Evolutionary conservation across 2,888 invertebrate genomes (phyloP), one percentile per base, ranked within the genome.

Genomic region (Habrosyne pyritoides): DNA sequence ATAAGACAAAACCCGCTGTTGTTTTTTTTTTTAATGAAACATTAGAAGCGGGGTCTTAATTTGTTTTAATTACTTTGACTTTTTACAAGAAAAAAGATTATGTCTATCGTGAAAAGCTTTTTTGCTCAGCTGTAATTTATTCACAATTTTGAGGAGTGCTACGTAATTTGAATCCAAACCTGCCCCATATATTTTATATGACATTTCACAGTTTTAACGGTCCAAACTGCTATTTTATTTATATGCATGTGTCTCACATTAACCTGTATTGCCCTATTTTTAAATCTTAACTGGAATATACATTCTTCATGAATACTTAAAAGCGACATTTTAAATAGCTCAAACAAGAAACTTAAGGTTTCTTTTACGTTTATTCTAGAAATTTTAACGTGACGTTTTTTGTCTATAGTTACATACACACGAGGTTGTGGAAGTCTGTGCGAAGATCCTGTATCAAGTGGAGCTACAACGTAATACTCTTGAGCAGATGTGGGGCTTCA

Each of bases 401-500:
- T 56, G 60, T 47, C 33, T 62, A 59, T 93, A 98, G 98, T 92
- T 98, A 77, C 97, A 97, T 86, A 98, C 97, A 56, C 98, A 98
- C 84, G 98, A 98, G 92, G 96, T 98, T 67, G 97, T 99, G 57
- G 99, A 99, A 93, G 98, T 99, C 52, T 98, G 98, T 87, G 97
- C 98, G 78, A 99, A 99, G 94, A 97, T 98, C 81, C 94, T 99
- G 66, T 99, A 99, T 91, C 98, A 99, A 94, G 98, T 99, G 71
- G 98, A 99, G 86, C 93, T 99, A 79, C 96, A 97, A 75, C 94
- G 99, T 61, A 96, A 95, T 66, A 97, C 97, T 10, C 93, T 98
- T 76, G 98, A 98, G 77, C 97, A 98, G 86, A 98, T 98, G 97
- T 99, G 99, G 97, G 99, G 99, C 71, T 98, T 99, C 93, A 98